Evolutionary conservation across 2,797 vertebrate species (phyloP).

Genomic region (Anguilla marmorata): DNA sequence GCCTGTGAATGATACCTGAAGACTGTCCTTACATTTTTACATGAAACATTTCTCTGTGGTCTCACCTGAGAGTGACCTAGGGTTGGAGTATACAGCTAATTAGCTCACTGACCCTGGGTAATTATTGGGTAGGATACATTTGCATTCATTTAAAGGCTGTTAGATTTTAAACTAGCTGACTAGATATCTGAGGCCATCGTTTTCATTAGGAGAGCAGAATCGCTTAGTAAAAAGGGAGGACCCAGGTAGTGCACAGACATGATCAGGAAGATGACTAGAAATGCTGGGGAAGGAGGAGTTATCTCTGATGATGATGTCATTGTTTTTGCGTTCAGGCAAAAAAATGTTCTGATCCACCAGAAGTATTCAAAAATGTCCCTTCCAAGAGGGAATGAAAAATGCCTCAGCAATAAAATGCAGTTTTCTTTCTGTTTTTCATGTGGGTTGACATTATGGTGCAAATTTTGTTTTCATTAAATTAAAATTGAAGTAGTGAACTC

Average conservation of each 20-base stretch:
- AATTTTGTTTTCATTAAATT: not conserved
- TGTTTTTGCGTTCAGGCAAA: not conserved
- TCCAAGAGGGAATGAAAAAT: not conserved
- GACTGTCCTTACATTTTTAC: not conserved
- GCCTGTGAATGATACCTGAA: not conserved
- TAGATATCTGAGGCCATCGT: not conserved
- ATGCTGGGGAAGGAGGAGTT: not conserved
- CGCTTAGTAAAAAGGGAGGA: not conserved
- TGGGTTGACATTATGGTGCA: not conserved
- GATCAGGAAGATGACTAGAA: not conserved
- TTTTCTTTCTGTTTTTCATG: not conserved
- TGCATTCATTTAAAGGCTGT: not conserved
- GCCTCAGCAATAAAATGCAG: not conserved
- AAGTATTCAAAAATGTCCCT: too few relatives aligned
- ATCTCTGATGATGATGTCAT: not conserved
- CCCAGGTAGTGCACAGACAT: not conserved
- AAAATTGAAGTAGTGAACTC: not conserved
- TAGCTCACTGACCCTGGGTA: not conserved
- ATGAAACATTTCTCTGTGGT: constrained; percentile 1
- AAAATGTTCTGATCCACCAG: too few relatives aligned
- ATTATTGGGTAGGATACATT: not conserved
- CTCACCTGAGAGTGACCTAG: not conserved
- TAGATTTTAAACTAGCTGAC: not conserved
- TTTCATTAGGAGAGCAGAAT: not conserved
- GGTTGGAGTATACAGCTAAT: not conserved